Conservation (phyloP, 2,113 vertebrate genomes). For the cattle (Bos taurus) region DNA sequence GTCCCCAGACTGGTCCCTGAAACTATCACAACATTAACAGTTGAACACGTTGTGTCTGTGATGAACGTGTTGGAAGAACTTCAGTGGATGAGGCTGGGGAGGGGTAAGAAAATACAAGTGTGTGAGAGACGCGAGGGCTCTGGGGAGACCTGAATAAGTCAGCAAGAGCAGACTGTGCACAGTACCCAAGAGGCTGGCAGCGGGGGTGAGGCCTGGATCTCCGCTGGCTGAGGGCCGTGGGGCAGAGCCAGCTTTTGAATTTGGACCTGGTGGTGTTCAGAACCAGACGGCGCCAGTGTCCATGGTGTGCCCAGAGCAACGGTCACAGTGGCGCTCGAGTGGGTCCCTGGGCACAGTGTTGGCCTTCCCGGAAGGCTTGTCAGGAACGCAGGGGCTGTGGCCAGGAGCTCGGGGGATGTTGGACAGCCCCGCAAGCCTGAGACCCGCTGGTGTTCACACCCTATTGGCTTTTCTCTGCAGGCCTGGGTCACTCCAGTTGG, state of each 20-base stretch:
- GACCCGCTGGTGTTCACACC: not conserved
- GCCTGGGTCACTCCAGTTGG: not conserved
- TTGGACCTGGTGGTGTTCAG: not conserved
- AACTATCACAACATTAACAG: not conserved
- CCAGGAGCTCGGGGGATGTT: not conserved
- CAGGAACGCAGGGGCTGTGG: not conserved
- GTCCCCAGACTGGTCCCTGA: not conserved
- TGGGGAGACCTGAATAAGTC: rapidly evolving
- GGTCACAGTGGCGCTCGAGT: not conserved
- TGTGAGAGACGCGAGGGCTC: rapidly evolving
- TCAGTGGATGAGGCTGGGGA: not conserved
- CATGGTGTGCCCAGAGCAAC: not conserved
- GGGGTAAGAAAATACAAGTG: not conserved
- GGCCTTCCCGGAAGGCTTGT: not conserved
- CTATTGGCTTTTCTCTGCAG: rapidly evolving
- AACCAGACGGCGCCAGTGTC: not conserved
- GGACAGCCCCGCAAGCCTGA: not conserved
- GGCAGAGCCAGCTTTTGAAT: not conserved
- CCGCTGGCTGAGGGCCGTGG: not conserved
- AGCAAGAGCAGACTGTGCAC: not conserved
- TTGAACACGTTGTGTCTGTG: not conserved
- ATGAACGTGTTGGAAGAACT: not conserved
- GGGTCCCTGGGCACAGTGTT: not conserved
- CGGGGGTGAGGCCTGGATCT: not conserved
- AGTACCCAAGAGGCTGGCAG: not conserved